Conservation (phyloP, 2,888 invertebrate species). For the Sycophila texana region DNA sequence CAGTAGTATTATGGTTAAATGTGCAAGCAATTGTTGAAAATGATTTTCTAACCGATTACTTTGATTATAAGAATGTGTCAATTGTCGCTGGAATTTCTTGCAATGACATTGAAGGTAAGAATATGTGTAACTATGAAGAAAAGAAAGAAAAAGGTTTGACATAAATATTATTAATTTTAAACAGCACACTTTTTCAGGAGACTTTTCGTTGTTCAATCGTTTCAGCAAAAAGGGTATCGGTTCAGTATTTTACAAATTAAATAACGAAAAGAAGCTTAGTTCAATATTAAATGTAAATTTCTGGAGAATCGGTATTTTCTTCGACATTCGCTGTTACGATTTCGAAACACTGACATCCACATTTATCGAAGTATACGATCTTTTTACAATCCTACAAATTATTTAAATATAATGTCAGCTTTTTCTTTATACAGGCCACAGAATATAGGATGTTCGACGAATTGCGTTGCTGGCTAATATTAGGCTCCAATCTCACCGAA, state of each 20-base stretch:
- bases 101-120: conserved; percentile 16
- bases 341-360: not conserved
- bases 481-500: not conserved
- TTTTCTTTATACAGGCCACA: conserved; percentile 1
- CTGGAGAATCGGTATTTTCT: conserved; percentile 33
- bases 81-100: conserved; percentile 11
- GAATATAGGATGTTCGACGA: conserved; percentile 31
- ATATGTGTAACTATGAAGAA: not conserved
- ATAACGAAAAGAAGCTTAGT: not conserved
- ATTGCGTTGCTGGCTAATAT: conserved; percentile 25
- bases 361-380: conserved; percentile 13
- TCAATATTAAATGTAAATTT: not conserved
- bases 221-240: conserved; percentile 5
- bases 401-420: too few relatives aligned
- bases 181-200: not conserved
- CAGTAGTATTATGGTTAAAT: not conserved
- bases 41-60: conserved; percentile 19
- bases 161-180: conserved; percentile 38
- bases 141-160: not conserved
- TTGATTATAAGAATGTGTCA: conserved; percentile 2
- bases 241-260: not conserved
- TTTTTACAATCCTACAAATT: too few relatives aligned
- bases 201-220: conserved; percentile 10
- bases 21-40: not conserved
- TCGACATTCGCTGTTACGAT: conserved; percentile 13